These are phyloP conservation scores for Neogale vison DNA, from an alignment of 2,113 vertebrate species.

Conservation along the genomic window DNA sequence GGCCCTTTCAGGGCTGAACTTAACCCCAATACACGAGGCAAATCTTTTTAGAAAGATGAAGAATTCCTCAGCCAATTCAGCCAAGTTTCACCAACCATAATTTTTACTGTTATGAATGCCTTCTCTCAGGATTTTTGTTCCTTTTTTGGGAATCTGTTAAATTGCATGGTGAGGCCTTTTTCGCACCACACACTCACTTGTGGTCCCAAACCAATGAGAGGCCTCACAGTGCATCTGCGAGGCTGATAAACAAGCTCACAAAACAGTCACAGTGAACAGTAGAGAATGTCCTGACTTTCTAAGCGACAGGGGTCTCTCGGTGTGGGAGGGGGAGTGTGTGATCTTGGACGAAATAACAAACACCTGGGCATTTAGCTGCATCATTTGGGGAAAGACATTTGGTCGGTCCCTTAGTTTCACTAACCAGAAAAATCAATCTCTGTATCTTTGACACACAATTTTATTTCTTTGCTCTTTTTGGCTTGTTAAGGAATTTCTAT, in stretches of 20 bases:
- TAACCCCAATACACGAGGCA: constrained; percentile 52
- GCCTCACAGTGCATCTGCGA: background rate
- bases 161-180: constrained; percentile 56
- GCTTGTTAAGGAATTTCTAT: background rate
- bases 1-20: constrained; percentile 67
- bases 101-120: constrained; percentile 74
- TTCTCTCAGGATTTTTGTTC: constrained; percentile 71
- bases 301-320: background rate
- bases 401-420: background rate
- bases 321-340: background rate
- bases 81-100: constrained; percentile 71
- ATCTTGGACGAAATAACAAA: background rate
- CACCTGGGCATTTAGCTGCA: background rate
- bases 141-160: constrained; percentile 69
- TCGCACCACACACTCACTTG: constrained; percentile 45
- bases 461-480: constrained; percentile 12
- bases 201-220: background rate
- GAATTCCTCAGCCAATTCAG: constrained; percentile 59
- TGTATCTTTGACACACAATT: background rate
- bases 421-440: background rate
- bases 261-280: background rate
- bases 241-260: constrained; percentile 33
- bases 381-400: background rate
- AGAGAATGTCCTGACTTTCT: background rate
- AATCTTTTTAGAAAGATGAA: constrained; percentile 73